Percentiles rank a stretch among this genome's conserved stretches.
These are phyloP conservation scores for Agrilus mali DNA, from an alignment of 2,888 invertebrate species.

Conservation along the genomic window DNA sequence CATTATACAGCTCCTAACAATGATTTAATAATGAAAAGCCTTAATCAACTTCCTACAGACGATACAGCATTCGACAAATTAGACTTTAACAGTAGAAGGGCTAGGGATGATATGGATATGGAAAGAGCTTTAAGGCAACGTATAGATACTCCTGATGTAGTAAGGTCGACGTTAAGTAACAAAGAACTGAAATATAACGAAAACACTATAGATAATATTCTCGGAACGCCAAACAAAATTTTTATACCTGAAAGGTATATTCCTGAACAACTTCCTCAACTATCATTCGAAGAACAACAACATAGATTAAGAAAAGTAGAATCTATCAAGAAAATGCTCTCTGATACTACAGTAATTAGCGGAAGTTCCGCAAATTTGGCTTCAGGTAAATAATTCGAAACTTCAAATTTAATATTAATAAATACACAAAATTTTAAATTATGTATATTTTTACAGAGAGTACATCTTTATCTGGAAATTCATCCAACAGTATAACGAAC, in stretches of 20 bases:
- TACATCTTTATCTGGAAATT: slow-evolving; percentile 16
- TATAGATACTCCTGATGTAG: slow-evolving; percentile 74
- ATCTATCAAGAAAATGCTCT: slow-evolving; percentile 81
- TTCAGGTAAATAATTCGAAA: slow-evolving; percentile 11
- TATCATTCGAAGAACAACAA: slow-evolving; percentile 74
- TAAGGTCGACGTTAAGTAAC: slow-evolving; percentile 62
- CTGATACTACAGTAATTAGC: slow-evolving; percentile 49
- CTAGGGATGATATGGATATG: slow-evolving; percentile 78
- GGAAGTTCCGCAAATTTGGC: slow-evolving; percentile 25
- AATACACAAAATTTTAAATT: neutral
- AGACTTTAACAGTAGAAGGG: slow-evolving; percentile 38
- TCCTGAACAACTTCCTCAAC: slow-evolving; percentile 78
- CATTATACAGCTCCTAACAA: slow-evolving; percentile 76
- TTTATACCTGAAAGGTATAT: slow-evolving; percentile 85
- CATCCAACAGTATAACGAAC: slow-evolving; percentile 27
- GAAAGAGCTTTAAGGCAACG: slow-evolving; percentile 66
- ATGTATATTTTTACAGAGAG: neutral
- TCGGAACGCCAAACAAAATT: slow-evolving; percentile 82
- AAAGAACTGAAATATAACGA: slow-evolving; percentile 58
- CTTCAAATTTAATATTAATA: neutral
- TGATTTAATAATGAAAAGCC: slow-evolving; percentile 29
- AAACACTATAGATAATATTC: slow-evolving; percentile 72
- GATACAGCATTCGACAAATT: slow-evolving; percentile 24
- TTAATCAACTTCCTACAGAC: slow-evolving; percentile 25
- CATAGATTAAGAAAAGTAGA: slow-evolving; percentile 79